A percentile compares a stretch with the other conserved stretches of the same genome.
phyloP scores from a whole-genome alignment of 2,888 invertebrate genomes.

The Clostera curtula region DNA sequence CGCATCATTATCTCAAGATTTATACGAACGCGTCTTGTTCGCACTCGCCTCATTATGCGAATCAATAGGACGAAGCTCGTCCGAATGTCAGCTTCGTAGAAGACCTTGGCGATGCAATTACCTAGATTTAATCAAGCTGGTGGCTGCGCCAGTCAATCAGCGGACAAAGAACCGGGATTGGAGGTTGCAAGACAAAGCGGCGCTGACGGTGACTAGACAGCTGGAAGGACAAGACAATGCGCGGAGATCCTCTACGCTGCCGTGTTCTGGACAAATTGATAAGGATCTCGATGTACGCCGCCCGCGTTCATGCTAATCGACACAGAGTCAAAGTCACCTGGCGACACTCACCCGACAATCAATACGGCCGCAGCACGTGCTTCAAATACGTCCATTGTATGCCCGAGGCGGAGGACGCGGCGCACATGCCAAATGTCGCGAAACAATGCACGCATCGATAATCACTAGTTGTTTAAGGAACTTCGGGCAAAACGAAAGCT shows the following conservation, averaged over 20 bases:
- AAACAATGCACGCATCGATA: constrained; percentile 65
- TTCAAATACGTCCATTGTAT: constrained; percentile 61
- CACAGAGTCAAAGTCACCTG: constrained; percentile 52
- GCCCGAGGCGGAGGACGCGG: constrained; percentile 58
- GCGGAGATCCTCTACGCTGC: constrained; percentile 36
- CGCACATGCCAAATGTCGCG: constrained; percentile 61
- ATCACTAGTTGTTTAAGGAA: constrained; percentile 52
- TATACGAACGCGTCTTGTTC: constrained; percentile 52
- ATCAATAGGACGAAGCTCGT: constrained; percentile 57
- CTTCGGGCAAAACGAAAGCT: constrained; percentile 50
- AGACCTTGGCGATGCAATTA: constrained; percentile 58
- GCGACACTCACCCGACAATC: constrained; percentile 46
- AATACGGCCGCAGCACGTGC: constrained; percentile 66
- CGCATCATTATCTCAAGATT: constrained; percentile 57
- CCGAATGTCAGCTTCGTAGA: constrained; percentile 61
- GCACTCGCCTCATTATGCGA: constrained; percentile 61
- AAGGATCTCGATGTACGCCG: constrained; percentile 46
- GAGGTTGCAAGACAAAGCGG: constrained; percentile 43
- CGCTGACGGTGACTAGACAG: constrained; percentile 40
- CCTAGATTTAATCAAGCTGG: constrained; percentile 48
- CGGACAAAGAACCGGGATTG: constrained; percentile 44
- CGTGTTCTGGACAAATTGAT: constrained; percentile 58
- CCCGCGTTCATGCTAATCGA: constrained; percentile 54
- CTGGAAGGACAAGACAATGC: constrained; percentile 60
- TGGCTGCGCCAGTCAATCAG: constrained; percentile 50